phyloP scores from a whole-genome alignment of 2,888 invertebrate genomes.

The Folsomia manolachei region DNA sequence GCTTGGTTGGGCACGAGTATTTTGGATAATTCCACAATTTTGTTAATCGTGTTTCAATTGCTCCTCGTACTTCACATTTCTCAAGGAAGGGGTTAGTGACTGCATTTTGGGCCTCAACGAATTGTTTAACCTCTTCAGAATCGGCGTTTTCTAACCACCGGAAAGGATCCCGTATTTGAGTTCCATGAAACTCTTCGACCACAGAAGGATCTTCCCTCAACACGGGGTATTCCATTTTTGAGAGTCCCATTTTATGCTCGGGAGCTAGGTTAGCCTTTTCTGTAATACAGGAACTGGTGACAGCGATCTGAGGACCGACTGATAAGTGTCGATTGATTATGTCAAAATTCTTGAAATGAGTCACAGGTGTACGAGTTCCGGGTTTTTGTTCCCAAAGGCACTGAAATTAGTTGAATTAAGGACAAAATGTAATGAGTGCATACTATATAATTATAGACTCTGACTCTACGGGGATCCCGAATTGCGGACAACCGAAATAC shows the following conservation, averaged over 20 bases:
- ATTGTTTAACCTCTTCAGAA: constrained; percentile 81
- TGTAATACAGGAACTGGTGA: no score
- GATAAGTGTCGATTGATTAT: no score
- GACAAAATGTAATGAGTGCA: no score
- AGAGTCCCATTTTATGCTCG: background rate
- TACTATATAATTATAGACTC: no score
- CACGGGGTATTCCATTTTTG: constrained; percentile 64
- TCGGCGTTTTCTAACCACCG: constrained; percentile 97
- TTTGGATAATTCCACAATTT: constrained; percentile 96
- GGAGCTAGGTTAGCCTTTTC: no score
- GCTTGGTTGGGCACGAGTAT: constrained; percentile 78
- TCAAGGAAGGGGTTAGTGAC: constrained; percentile 82
- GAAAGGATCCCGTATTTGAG: constrained; percentile 84
- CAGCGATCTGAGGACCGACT: no score
- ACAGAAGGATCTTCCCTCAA: constrained; percentile 73
- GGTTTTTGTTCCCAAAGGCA: no score
- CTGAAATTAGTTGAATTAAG: no score
- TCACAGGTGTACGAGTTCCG: no score
- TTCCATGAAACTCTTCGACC: constrained; percentile 77
- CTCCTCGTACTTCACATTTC: constrained; percentile 67
- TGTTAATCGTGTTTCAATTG: constrained; percentile 74
- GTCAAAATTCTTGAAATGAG: no score
- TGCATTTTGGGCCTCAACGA: constrained; percentile 85
- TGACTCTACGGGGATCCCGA: no score
- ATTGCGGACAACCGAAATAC: no score